Evolutionary conservation across 2,888 invertebrate species (phyloP).

Genomic region (Tubulanus polymorphus): DNA sequence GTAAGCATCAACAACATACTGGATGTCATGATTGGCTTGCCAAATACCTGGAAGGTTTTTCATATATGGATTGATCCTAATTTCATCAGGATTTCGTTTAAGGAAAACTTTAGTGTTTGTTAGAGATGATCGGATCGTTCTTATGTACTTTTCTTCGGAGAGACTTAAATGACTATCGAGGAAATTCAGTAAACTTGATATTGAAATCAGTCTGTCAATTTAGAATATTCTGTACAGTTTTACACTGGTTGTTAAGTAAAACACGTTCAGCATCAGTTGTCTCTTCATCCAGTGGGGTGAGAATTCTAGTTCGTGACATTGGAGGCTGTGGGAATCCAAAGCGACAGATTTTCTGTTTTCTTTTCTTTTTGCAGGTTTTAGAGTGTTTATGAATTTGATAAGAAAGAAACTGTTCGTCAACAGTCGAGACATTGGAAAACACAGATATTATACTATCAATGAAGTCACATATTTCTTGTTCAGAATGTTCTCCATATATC

Average conservation of each 20-base stretch:
- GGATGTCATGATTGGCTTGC: slow-evolving; percentile 1
- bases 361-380: slow-evolving; percentile 15
- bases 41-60: not conserved
- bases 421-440: not conserved
- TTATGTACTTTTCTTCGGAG: slow-evolving; percentile 11
- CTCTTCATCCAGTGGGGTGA: slow-evolving; percentile 15
- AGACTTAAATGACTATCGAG: slow-evolving; percentile 13
- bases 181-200: slow-evolving; percentile 13
- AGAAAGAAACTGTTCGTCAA: not conserved
- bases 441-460: slow-evolving; percentile 13
- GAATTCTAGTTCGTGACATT: slow-evolving; percentile 18
- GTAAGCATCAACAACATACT: not conserved
- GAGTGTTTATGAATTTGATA: slow-evolving; percentile 15
- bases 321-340: slow-evolving; percentile 23
- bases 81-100: slow-evolving; percentile 11
- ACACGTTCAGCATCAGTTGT: not conserved
- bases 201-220: not conserved
- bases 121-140: slow-evolving; percentile 11
- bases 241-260: not conserved
- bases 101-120: slow-evolving; percentile 15
- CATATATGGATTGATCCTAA: not conserved
- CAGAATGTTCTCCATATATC: slow-evolving; percentile 13
- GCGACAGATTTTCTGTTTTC: slow-evolving; percentile 17
- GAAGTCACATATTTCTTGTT: slow-evolving; percentile 11
- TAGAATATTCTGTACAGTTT: not conserved